These are phyloP conservation scores for Mya arenaria DNA, from an alignment of 1,140 invertebrate species.

Conservation along the genomic window DNA sequence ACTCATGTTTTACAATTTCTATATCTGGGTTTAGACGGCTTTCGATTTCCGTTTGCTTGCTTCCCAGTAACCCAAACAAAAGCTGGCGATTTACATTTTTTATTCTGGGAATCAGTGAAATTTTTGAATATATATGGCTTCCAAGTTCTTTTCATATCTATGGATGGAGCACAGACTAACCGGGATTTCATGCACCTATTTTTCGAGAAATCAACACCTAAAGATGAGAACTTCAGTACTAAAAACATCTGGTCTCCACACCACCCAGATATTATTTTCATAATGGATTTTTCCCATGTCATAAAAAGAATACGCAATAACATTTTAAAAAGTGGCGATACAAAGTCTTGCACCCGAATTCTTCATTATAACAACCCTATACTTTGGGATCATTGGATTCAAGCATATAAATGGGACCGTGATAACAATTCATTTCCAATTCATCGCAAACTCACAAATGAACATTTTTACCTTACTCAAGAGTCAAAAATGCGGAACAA, in stretches of 20 bases:
- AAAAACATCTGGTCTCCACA: not conserved
- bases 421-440: not conserved
- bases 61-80: slow-evolving; percentile 9
- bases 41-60: slow-evolving; percentile 38
- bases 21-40: slow-evolving; percentile 44
- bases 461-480: not conserved
- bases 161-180: slow-evolving; percentile 45
- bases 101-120: slow-evolving; percentile 26
- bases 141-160: slow-evolving; percentile 11
- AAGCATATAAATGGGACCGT: not conserved
- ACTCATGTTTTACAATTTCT: slow-evolving; percentile 28
- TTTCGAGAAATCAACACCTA: not conserved
- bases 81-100: not conserved
- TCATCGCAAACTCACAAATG: slow-evolving; percentile 7
- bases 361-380: not conserved
- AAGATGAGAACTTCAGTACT: not conserved
- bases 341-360: not conserved
- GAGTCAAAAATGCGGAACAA: slow-evolving; percentile 27
- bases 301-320: not conserved
- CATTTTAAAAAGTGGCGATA: not conserved
- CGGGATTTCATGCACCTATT: slow-evolving; percentile 29
- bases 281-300: not conserved
- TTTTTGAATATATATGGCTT: slow-evolving; percentile 15
- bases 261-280: not conserved
- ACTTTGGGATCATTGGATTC: slow-evolving; percentile 3